Base-by-base conservation (phyloP, 2,888 invertebrate species). In the Drosophila vallismaia region DNA sequence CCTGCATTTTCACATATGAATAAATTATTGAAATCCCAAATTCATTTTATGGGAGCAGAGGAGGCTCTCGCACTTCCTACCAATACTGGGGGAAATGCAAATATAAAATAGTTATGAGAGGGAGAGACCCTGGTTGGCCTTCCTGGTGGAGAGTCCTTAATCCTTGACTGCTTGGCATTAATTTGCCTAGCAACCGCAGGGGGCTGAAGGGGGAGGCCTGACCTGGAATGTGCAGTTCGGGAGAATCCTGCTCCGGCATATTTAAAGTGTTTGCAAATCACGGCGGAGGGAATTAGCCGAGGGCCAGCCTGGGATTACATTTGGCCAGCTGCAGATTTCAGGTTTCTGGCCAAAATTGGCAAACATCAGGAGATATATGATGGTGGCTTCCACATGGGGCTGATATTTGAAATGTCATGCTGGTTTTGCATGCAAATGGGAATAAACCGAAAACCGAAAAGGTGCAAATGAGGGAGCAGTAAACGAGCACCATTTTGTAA, bases 191-290 rank as follows among this genome's bases (percentile, higher is more conserved):
- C 38, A 40, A 28, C 33, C 68, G 51, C 55, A 67, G 28, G 29
- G 33, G 53, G 26, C 28, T 19, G n/a, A 48, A 31, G 33, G 62
- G 46, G 45, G 26, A n/a, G 26, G 64, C 12, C 19, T 36, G 33
- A 12, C 46, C 46, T 29, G 68, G 9, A 38, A 49, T 57, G 24
- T 38, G n/a, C 40, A 12, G 48, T 26, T 26, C 44, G 69, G n/a
- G 29, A 6, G 12, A 3, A 44, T 42, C 12, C 12, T n/a, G 40
- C 29, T 46, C 33, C 40, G 53, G 59, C 70, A 50, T 50, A 53
- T 59, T 50, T 59, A 54, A 55, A 50, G 59, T 48, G 50, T 70
- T 59, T 59, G 59, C 69, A 70, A 70, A 58, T 69, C 69, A 69
- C 52, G 51, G 45, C 38, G 29, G 24, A 8, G 68, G 51, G 67